phyloP scores from a whole-genome alignment of 2,113 vertebrate genomes.

The Pleuronectes platessa region DNA sequence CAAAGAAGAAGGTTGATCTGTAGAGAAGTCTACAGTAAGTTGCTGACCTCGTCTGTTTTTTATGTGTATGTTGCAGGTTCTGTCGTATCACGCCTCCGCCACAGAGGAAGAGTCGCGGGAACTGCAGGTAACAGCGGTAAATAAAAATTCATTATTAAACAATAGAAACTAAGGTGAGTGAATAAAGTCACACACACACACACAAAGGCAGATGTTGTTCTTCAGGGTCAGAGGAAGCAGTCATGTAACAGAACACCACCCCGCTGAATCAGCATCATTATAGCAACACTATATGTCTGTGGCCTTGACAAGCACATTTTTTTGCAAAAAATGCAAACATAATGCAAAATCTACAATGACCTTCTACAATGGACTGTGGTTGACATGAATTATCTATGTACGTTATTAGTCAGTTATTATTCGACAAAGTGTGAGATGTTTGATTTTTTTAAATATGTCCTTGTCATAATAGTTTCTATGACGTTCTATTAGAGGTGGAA shows the following conservation, averaged over 20 bases:
- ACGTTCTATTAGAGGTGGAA: too few species aligned
- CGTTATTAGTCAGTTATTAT: not conserved
- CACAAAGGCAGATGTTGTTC: slow-evolving; percentile 10
- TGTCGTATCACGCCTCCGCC: slow-evolving; percentile 95
- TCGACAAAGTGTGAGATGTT: too few species aligned
- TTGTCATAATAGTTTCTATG: too few species aligned
- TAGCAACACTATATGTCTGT: slow-evolving; percentile 5
- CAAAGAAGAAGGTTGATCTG: not conserved
- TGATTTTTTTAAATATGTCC: too few species aligned
- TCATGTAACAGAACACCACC: slow-evolving; percentile 37
- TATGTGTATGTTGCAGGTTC: slow-evolving; percentile 82
- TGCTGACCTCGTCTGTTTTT: not conserved
- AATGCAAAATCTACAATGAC: too few species aligned
- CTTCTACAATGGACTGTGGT: too few species aligned
- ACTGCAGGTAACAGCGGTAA: slow-evolving; percentile 96
- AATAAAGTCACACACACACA: slow-evolving; percentile 4
- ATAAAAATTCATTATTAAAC: slow-evolving; percentile 72
- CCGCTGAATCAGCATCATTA: slow-evolving; percentile 17
- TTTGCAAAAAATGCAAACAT: not conserved
- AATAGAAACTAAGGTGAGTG: not conserved
- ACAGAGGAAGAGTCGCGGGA: slow-evolving; percentile 92
- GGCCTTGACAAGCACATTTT: not conserved
- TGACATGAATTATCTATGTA: not conserved
- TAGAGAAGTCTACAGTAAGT: not conserved
- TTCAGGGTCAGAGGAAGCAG: slow-evolving; percentile 32